Evolutionary conservation across 2,888 invertebrate genomes (phyloP), one percentile per base, ranked within the genome.

Genomic region (Buathra laborator): DNA sequence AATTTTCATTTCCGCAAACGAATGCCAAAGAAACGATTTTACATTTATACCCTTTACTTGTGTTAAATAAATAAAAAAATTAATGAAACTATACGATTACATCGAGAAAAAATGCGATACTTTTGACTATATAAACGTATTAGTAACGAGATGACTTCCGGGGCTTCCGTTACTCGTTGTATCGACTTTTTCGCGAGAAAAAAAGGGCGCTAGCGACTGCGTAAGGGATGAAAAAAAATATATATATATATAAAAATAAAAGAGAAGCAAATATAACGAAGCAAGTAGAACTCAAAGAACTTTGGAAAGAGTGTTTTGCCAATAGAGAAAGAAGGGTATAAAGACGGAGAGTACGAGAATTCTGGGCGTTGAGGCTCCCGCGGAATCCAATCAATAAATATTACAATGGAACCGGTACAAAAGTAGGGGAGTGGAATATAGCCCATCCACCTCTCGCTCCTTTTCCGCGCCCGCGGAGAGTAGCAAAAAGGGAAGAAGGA

Each of bases 311-410:
- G 44, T 64, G 7, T 56, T 19, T 24, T 53, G 59, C 44, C 44
- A 56, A 44, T 53, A 71, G 72, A 75, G 64, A 46, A 72, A 68
- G 67, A 70, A 67, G 44, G 37, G 5, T 48, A 67, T 48, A n/a
- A 12, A 43, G 44, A 29, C 32, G 67, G 29, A 51, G 56, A 70
- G 78, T 67, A 64, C 79, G 48, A 71, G 48, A 71, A 79, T 76
- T 78, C 79, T 81, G 83, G 81, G 84, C 75, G 80, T 87, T 89
- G 90, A 90, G 90, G 90, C 90, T 90, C 89, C 90, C 91, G 91
- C 91, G 92, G 91, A 92, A 93, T 93, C 92, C 92, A 93, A 94
- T 94, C 94, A 93, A 94, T 94, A 94, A 94, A 93, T 93, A 94
- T 94, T 94, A 94, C 94, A 93, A 94, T 94, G 93, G 94, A 92